Base-by-base conservation (phyloP, 2,888 invertebrate genomes). In the Caenorhabditis parvicauda region DNA sequence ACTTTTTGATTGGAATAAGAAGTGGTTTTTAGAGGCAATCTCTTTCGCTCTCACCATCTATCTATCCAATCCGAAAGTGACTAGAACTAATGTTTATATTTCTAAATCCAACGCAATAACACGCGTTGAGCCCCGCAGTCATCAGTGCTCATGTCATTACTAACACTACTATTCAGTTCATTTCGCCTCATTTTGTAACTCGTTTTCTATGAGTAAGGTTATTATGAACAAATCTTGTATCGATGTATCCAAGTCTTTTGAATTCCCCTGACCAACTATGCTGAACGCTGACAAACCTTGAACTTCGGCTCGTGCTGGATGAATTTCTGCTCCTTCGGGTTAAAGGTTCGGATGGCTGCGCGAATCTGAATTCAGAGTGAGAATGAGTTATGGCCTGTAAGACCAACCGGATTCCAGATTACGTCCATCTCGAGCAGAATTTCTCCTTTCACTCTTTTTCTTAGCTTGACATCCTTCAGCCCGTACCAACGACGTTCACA, bases 401-500 rank as follows among this genome's bases (percentile, higher is more conserved):
- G n/a, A n/a, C 87, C 86, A 79, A 92, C 87, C 66, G 91, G 89
- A 84, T 94, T 96, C 90, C 92, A 98, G 44, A 90, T 85, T 5
- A 95, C 88, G 48, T 87, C 88, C 88, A 96, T 87, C 83, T 98
- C 95, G 50, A 98, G 83, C 38, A 91, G 85, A 76, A 96, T 92
- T 77, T 90, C 92, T 14, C 67, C 70, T 44, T 60, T 63, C 50
- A 59, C 68, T 51, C 60, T 41, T 32, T 56, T 57, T 22, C 46
- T 85, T 77, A 96, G 86, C 81, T 95, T 96, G 83, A 92, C 91
- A 82, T 98, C 96, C 81, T 98, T 98, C 41, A 98, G 84, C 0
- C 90, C 89, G 82, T 91, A 96, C 96, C 96, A 96, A 66, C 90
- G 86, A 81, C 91, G 91, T 80, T 92, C 92, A 0, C 92, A 90